Evolutionary conservation across 2,113 vertebrate genomes (phyloP), one percentile per base, ranked within the genome.

Genomic region (Oreochromis tanganicae): DNA sequence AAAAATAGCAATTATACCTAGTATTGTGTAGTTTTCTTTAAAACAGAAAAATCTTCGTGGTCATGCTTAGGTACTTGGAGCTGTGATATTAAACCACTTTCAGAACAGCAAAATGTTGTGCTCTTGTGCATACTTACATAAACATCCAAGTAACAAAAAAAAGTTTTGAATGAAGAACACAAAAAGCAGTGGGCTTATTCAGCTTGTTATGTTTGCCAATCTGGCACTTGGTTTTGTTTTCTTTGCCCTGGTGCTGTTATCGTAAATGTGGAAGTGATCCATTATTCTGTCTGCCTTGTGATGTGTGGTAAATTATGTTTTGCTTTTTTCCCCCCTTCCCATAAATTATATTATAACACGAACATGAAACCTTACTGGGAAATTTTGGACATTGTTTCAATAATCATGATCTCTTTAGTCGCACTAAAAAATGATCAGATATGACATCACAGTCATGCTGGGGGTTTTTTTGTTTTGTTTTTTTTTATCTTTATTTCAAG

Each of bases 381-480:
- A 54, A 61, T 61, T 34, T 27, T 82, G 24, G 24, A 61, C 12
- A 27, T 36, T 83, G 17, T 66, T 85, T 41, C 34, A 19, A 4
- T 56, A 57, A 57, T 38, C 29, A 83, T 2, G 34, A 41, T n/a
- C 14, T 66, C n/a, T 85, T 50, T 79, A 32, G 16, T 10, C 12
- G n/a, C 21, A 13, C n/a, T 38, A 34, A 79, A 81, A 50, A 75
- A 75, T 48, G 9, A 75, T 75, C 71, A 75, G 71, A 78, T 50
- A 50, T 50, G 71, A 32, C 43, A 50, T 78, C 29, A 50, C 43
- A 32, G 27, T 50, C 27, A 29, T 50, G 24, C 6, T 75, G 24
- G 2, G 36, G 0, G 0, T 1, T 1, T 29, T 19, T 48, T 27
- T 71, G 0, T 14, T 2, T 24, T 27, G 0, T 17, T 17, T 5